These are phyloP conservation scores for Fulica atra DNA, from an alignment of 2,113 vertebrate genomes.

Conservation along the genomic window DNA sequence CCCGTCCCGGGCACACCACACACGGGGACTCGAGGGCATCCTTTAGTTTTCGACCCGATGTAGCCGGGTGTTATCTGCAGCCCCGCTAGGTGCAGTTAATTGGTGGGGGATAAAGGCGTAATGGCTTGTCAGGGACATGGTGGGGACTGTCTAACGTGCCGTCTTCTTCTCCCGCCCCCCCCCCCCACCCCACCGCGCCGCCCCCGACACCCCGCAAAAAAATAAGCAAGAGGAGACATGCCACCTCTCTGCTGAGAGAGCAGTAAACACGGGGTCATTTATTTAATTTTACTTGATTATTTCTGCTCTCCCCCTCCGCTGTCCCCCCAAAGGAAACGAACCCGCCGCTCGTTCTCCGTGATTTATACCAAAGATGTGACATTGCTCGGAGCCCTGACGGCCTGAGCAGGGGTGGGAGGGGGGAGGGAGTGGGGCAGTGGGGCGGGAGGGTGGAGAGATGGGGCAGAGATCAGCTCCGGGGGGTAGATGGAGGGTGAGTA, in stretches of 20 bases:
- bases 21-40: slow-evolving; percentile 14
- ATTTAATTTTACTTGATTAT: background rate
- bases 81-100: slow-evolving; percentile 68
- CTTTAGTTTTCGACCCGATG: slow-evolving; percentile 43
- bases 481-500: background rate
- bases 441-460: fast-evolving
- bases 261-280: background rate
- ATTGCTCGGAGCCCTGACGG: background rate
- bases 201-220: too few species aligned
- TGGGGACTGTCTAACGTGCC: slow-evolving; percentile 41
- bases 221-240: background rate
- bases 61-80: slow-evolving; percentile 35
- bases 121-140: slow-evolving; percentile 53
- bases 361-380: background rate
- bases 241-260: background rate
- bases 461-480: too few species aligned
- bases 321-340: background rate
- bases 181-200: background rate
- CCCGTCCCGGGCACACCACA: background rate
- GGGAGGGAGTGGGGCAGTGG: too few species aligned
- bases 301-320: background rate
- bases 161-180: background rate
- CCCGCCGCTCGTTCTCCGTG: background rate
- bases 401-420: fast-evolving
- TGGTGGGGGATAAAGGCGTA: slow-evolving; percentile 64